These are phyloP conservation scores for Empis livida DNA, from an alignment of 2,888 invertebrate species.

Conservation along the genomic window DNA sequence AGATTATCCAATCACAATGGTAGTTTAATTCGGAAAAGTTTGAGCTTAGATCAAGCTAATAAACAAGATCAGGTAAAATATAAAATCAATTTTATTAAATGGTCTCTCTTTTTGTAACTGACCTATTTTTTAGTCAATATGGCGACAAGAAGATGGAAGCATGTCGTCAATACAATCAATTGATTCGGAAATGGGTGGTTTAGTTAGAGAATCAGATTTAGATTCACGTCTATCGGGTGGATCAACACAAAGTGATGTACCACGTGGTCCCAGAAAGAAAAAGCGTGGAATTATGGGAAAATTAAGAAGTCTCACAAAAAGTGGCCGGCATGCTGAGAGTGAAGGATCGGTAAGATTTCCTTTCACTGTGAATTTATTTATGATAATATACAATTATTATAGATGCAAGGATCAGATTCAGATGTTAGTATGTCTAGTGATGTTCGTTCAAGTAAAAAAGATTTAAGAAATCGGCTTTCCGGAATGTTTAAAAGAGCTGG, in stretches of 20 bases:
- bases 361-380: neutral
- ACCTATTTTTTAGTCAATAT: conserved; percentile 56
- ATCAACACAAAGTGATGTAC: conserved; percentile 72
- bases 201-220: conserved; percentile 51
- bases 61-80: conserved; percentile 36
- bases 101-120: no score
- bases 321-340: conserved; percentile 41
- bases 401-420: conserved; percentile 55
- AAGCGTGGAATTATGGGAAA: conserved; percentile 72
- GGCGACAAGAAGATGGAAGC: conserved; percentile 75
- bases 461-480: conserved; percentile 65
- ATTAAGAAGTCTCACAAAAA: conserved; percentile 72
- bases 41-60: conserved; percentile 54
- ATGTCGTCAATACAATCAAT: conserved; percentile 71
- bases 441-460: conserved; percentile 51
- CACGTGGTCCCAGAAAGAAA: conserved; percentile 55
- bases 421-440: conserved; percentile 54
- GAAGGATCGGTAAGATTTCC: conserved; percentile 30
- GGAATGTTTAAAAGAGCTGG: conserved; percentile 66
- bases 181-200: conserved; percentile 51
- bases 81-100: conserved; percentile 3
- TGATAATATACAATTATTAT: neutral
- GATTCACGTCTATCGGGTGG: conserved; percentile 75
- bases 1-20: conserved; percentile 34
- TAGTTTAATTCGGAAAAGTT: conserved; percentile 52